Evolutionary conservation across 2,797 vertebrate species (phyloP), one percentile per base, ranked within the genome.

Genomic region (Leptodactylus fallax): DNA sequence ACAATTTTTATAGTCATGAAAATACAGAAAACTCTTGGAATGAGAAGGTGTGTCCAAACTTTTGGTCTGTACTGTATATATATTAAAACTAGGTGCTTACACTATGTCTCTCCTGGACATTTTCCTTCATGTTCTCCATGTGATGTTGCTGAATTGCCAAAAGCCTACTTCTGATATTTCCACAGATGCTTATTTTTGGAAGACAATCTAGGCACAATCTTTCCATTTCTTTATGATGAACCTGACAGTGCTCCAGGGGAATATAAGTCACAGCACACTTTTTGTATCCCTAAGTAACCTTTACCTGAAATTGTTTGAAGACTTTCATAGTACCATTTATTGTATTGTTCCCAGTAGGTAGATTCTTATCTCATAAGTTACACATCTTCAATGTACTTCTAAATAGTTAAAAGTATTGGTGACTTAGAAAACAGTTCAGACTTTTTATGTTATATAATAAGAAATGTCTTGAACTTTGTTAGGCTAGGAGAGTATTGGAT

Each of bases 121-220:
- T 74, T 74, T 74, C 69, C 69, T 19, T 74, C 71, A 74, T 74
- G 36, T 12, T 49, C 16, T 74, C 45, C 71, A 49, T 47, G 69
- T 74, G 45, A 74, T 27, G 60, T 61, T 61, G 19, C 21, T 21
- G 9, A 74, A n/a, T 74, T 49, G 71, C 71, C 71, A 49, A 49
- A 45, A 74, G 71, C 45, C 45, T 74, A 49, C 45, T 17, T 74
- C 7, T 12, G 71, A 74, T 47, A 1, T 36, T 71, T 74, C 27
- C 17, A 47, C 45, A 74, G 71, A 49, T 21, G 17, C 36, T 74
- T 74, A 49, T 49, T 74, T 49, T 74, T 74, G 45, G 45, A 74
- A 74, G 45, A 74, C 21, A 49, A 9, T 74, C 71, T 74, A 49
- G 36, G 36, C 71, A 74, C 45, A 49, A 49, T 74, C 71, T 74